phyloP scores from a whole-genome alignment of 2,113 vertebrate genomes.

The Strigops habroptila region DNA sequence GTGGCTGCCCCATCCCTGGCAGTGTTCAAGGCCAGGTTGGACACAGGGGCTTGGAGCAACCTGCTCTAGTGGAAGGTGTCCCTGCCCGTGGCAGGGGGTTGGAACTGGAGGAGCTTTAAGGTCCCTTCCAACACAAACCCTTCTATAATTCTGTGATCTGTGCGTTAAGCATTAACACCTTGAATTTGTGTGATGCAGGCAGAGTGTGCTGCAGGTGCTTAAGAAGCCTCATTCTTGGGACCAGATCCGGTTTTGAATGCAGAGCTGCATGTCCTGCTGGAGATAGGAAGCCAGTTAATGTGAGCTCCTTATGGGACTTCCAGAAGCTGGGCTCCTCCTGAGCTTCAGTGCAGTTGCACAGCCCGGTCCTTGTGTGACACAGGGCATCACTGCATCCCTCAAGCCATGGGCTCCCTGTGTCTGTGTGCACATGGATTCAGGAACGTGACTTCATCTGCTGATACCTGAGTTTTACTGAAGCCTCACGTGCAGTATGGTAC shows the following conservation, averaged over 20 bases:
- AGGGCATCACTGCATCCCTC: fast-evolving
- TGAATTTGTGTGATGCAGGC: background rate
- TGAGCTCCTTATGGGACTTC: background rate
- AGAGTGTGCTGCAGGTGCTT: background rate
- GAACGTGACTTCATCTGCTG: fast-evolving
- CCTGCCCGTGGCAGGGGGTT: background rate
- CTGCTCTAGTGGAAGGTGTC: background rate
- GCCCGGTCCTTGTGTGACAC: background rate
- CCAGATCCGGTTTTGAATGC: background rate
- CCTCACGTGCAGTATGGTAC: fast-evolving
- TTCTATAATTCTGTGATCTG: background rate
- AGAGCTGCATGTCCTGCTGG: background rate
- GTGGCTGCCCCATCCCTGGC: background rate
- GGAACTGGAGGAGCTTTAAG: background rate
- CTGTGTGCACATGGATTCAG: fast-evolving
- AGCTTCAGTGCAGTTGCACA: background rate
- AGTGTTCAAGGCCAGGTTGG: background rate
- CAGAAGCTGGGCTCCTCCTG: background rate
- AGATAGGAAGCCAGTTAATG: background rate
- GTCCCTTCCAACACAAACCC: background rate
- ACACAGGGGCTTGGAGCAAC: too few species aligned
- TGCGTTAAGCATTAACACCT: background rate
- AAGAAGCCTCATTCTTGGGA: background rate
- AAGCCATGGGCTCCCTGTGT: fast-evolving
- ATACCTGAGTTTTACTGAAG: background rate